A percentile compares a stretch with the other conserved stretches of the same genome.
phyloP scores from a whole-genome alignment of 2,797 vertebrate genomes.

The Halcyon smyrnensis region DNA sequence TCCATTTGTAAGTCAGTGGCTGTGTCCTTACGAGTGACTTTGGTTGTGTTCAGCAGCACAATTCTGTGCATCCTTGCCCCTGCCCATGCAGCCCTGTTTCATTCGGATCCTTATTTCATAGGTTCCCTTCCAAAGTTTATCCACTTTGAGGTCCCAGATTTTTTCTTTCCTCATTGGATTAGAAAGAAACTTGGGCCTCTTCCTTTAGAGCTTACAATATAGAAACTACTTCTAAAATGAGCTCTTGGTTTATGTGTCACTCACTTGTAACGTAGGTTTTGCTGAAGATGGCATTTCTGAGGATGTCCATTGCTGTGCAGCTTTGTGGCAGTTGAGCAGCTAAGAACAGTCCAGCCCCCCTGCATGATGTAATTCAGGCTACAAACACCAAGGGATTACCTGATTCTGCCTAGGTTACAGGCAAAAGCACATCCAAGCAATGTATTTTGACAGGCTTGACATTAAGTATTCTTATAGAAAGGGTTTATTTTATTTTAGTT shows the following conservation, averaged over 20 bases:
- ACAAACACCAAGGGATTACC: not conserved
- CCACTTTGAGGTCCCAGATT: not conserved
- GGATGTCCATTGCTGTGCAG: not conserved
- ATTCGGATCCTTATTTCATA: not conserved
- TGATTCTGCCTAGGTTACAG: not conserved
- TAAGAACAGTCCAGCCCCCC: not conserved
- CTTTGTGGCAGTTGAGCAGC: not conserved
- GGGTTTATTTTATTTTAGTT: not conserved
- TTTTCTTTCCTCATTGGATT: not conserved
- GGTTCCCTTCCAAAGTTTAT: not conserved
- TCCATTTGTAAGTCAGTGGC: rapidly evolving
- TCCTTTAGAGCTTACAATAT: not conserved
- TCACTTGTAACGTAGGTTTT: not conserved
- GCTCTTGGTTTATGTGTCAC: not conserved
- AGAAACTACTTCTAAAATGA: not conserved
- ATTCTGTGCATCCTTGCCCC: not conserved
- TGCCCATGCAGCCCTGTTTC: not conserved
- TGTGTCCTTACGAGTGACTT: not conserved
- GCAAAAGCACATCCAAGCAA: not conserved
- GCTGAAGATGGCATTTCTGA: not conserved
- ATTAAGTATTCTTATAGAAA: not conserved
- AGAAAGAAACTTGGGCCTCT: not conserved
- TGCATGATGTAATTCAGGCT: not conserved
- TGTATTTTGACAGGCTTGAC: not conserved
- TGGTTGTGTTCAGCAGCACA: not conserved